Evolutionary conservation across 23 tunicate species (phyloP).

Genomic region (Halocynthia roretzi): DNA sequence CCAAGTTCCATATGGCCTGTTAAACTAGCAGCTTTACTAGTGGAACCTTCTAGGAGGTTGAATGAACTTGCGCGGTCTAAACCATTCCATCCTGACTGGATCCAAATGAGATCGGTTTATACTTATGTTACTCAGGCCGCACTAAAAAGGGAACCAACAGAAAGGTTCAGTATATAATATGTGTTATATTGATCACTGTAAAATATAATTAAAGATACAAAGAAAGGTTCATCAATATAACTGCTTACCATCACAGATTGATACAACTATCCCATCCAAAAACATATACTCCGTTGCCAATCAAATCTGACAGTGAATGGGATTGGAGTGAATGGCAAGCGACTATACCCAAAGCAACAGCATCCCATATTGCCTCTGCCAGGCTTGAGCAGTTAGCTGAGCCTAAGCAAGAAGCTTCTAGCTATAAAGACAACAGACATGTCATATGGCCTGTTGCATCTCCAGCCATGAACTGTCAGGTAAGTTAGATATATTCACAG

Average conservation of each 20-base stretch:
- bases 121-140: conserved; percentile 32
- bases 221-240: background rate
- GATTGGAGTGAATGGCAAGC: conserved; percentile 89
- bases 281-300: conserved; percentile 35
- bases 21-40: conserved; percentile 27
- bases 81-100: conserved; percentile 46
- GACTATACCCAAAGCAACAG: conserved; percentile 53
- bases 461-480: conserved; percentile 61
- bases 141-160: conserved; percentile 27
- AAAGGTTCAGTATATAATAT: conserved; percentile 22
- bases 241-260: background rate
- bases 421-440: conserved; percentile 53
- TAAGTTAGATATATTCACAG: conserved; percentile 9
- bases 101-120: conserved; percentile 41
- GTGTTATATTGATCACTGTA: background rate
- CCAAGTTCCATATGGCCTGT: conserved; percentile 59
- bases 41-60: conserved; percentile 17
- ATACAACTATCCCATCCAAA: conserved; percentile 12
- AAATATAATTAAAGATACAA: background rate
- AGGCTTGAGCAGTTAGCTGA: conserved; percentile 74
- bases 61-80: conserved; percentile 30
- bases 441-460: conserved; percentile 71
- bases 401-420: conserved; percentile 40
- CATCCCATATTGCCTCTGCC: conserved; percentile 50
- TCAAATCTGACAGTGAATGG: conserved; percentile 78